A percentile compares a stretch with the other conserved stretches of the same genome.
Conservation (phyloP, 2,797 vertebrate genomes). For the Cacajao melanocephalus region DNA sequence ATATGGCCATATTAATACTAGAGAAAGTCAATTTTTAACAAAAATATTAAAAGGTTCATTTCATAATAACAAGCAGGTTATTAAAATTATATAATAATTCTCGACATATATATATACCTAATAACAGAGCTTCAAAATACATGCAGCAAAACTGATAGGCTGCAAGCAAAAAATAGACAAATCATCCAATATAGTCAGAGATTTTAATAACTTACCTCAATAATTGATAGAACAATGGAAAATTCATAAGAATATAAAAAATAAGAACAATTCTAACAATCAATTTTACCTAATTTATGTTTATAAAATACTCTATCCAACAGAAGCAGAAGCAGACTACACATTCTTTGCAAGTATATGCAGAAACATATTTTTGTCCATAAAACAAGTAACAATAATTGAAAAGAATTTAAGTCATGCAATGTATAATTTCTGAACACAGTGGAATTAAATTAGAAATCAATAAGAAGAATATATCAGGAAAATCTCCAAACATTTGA, state of each 20-base stretch:
- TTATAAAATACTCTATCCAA: neutral
- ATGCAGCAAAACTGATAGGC: neutral
- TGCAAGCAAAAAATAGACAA: neutral
- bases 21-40: neutral
- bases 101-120: neutral
- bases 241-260: neutral
- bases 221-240: neutral
- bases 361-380: neutral
- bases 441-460: conserved; percentile 5
- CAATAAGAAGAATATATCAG: neutral
- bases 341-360: neutral
- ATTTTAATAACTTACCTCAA: neutral
- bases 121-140: neutral
- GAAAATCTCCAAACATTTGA: neutral
- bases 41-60: neutral
- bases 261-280: neutral
- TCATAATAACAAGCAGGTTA: neutral
- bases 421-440: neutral
- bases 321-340: neutral
- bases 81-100: neutral
- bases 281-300: neutral
- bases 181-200: neutral
- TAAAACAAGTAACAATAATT: neutral
- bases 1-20: neutral
- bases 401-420: neutral